Base-by-base conservation (phyloP, 1,140 invertebrate species). In the Coenobita brevimanus region DNA sequence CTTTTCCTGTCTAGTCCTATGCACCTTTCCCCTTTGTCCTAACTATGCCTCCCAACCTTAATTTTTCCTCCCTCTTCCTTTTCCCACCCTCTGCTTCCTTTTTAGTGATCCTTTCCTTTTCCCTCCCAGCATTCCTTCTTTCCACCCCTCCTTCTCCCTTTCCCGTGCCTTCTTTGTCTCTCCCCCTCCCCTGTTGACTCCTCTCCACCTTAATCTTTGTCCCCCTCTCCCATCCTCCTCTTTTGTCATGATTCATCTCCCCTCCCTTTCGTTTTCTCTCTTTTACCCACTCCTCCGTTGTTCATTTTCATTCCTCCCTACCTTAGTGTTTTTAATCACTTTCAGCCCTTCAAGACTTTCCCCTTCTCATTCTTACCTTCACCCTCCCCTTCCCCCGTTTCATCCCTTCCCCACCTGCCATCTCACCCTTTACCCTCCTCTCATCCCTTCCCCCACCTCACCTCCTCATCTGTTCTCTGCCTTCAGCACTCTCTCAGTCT, bases 311-410 rank as follows among this genome's bases (percentile, higher is more conserved):
- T n/a, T n/a, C n/a, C n/a, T n/a, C n/a, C n/a, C n/a, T n/a, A n/a
- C n/a, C n/a, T n/a, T n/a, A n/a, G n/a, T n/a, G n/a, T n/a, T n/a
- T n/a, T n/a, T n/a, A n/a, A n/a, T n/a, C n/a, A n/a, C n/a, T n/a
- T n/a, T n/a, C n/a, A n/a, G n/a, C n/a, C n/a, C n/a, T n/a, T n/a
- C n/a, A n/a, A n/a, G n/a, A n/a, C n/a, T n/a, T n/a, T n/a, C n/a
- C n/a, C n/a, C n/a, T n/a, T 82, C 62, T 41, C 60, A 41, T 27
- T 82, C 21, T 69, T 38, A 50, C 67, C 24, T 21, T 50, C 81
- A 69, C 2, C 43, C 64, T 50, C 24, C 2, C 13, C 38, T 27
- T 81, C 62, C 30, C 33, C 27, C 21, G 3, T 13, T 33, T 50
- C 13, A n/a, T 43, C 57, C 30, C 24, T 41, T 10, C 10, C 33